Base-by-base conservation (phyloP, 2,888 invertebrate species). In the Dolichomitus sp. region DNA sequence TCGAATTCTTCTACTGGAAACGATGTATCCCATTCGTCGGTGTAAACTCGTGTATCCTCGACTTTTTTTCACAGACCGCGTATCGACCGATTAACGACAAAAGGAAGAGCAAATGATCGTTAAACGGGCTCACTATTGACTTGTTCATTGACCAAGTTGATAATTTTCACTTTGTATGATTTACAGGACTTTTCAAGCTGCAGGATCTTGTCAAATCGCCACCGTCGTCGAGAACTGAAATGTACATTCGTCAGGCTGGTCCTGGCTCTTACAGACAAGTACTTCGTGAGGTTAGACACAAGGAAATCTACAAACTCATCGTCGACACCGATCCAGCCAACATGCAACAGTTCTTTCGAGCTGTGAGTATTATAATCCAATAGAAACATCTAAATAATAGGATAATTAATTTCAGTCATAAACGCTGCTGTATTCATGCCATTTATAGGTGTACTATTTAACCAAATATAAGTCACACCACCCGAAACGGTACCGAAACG, bases 261-360 rank as follows among this genome's bases (percentile, higher is more conserved):
- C 95, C 95, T 72, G 95, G 94, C 63, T 95, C 96, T 81, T 97
- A 96, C 94, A 94, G 97, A 78, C 95, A 96, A 89, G 96, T 96
- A 40, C 94, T 97, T 83, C 95, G 97, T 81, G 98, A 98, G 92
- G 96, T 99, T 50, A 97, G 98, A 85, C 97, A 97, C 91, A 98
- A 98, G 92, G 96, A 97, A 88, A 97, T 98, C 89, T 97, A 96
- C 91, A 98, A 98, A 90, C 95, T 99, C 76, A 97, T 99, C 84
- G 97, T 98, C 6, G 99, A 99, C 91, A 97, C 97, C 0, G 97
- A 97, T 91, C 97, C 98, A 0, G 95, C 95, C 88, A 96, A 97
- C 89, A 97, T 99, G 90, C 96, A 96, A 85, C 95, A 96, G 89
- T 96, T 99, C 93, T 97, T 98, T 84, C 95, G 98, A 94, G 97